Evolutionary conservation across 1,140 invertebrate species (phyloP).

Genomic region (Philotrypesis tridentata): DNA sequence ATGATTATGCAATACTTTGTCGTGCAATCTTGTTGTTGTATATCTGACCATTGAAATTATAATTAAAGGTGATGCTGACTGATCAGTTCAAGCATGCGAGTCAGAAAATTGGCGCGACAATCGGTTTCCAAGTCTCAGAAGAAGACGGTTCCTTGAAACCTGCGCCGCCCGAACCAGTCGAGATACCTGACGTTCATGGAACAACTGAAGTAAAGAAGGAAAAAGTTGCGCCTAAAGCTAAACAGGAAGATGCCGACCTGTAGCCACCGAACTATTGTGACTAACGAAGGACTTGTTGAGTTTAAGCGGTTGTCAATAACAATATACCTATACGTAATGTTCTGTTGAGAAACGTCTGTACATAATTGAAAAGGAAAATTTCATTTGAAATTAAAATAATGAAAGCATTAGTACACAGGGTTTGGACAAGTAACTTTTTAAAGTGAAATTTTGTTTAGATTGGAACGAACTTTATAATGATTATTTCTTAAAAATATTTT

Average conservation of each 20-base stretch:
- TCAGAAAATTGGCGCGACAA: conserved; percentile 89
- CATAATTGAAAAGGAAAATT: no score
- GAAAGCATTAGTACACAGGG: no score
- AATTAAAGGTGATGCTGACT: conserved; percentile 79
- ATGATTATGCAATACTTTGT: neutral
- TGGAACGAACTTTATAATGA: no score
- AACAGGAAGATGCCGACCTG: conserved; percentile 63
- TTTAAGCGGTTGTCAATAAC: neutral
- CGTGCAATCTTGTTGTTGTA: no score
- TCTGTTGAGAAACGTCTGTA: no score
- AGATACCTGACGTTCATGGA: conserved; percentile 63
- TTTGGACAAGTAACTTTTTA: neutral
- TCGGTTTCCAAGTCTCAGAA: conserved; percentile 83
- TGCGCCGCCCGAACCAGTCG: conserved; percentile 56
- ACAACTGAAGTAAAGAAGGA: conserved; percentile 50
- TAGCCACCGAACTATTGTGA: conserved; percentile 81
- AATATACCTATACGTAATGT: no score
- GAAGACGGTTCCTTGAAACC: conserved; percentile 75
- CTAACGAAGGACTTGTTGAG: neutral
- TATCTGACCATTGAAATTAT: neutral
- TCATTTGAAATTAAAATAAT: neutral
- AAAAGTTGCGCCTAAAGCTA: conserved; percentile 64
- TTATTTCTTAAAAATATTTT: no score
- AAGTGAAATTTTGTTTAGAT: neutral
- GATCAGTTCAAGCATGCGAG: conserved; percentile 90